Percentiles rank a stretch among this genome's conserved stretches.
Conservation (phyloP, 2,113 vertebrate species). For the Caloenas nicobarica region DNA sequence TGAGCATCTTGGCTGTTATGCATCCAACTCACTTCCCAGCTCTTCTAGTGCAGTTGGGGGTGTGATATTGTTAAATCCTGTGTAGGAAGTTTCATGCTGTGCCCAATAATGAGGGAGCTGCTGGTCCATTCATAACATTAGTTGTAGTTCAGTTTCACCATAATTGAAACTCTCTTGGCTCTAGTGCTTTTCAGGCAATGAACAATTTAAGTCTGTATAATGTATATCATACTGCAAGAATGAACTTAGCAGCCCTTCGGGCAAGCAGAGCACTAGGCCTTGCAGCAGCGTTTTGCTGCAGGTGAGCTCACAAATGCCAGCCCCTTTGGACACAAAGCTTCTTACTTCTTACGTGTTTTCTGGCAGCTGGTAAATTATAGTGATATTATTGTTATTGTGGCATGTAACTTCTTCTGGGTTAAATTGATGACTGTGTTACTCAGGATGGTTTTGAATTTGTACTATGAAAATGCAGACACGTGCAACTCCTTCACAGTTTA, state of each 20-base stretch:
- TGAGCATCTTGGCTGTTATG: background rate
- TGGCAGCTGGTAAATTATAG: background rate
- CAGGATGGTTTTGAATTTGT: background rate
- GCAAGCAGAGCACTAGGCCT: background rate
- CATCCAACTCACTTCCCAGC: background rate
- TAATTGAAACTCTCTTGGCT: background rate
- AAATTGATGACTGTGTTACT: background rate
- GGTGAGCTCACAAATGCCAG: background rate
- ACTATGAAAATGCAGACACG: background rate
- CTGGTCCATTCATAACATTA: conserved; percentile 32
- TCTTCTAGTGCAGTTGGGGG: background rate
- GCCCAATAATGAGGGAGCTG: background rate
- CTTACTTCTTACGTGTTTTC: background rate
- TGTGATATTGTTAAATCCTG: background rate
- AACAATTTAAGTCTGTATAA: background rate
- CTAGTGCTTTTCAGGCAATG: background rate
- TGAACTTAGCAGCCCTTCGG: background rate
- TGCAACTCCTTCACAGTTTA: background rate
- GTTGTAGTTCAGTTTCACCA: background rate
- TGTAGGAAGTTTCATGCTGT: background rate
- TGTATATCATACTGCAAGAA: background rate
- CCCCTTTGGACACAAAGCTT: background rate
- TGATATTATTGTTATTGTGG: background rate
- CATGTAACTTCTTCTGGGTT: background rate
- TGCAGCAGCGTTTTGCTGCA: background rate